phyloP scores from a whole-genome alignment of 1,140 invertebrate genomes.

The Oncopodura yosiiana region DNA sequence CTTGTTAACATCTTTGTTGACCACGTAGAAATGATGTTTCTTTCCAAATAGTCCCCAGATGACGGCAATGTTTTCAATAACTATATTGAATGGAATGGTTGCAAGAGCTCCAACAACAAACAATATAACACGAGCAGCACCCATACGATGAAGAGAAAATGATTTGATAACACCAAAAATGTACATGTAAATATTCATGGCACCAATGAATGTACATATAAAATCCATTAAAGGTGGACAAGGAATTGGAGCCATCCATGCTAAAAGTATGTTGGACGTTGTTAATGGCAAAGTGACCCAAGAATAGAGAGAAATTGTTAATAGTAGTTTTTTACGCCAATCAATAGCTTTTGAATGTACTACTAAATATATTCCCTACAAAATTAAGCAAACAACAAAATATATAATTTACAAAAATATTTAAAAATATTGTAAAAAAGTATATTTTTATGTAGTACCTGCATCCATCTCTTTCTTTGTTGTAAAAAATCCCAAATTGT shows the following conservation, averaged over 20 bases:
- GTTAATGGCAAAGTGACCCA: conserved; percentile 91
- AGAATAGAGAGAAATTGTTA: conserved; percentile 83
- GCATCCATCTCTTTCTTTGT: conserved; percentile 89
- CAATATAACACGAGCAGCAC: conserved; percentile 63
- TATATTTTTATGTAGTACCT: conserved; percentile 35
- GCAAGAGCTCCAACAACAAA: conserved; percentile 74
- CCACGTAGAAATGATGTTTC: conserved; percentile 91
- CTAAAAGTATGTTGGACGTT: conserved; percentile 76
- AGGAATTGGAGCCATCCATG: conserved; percentile 73
- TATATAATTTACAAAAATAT: too few species aligned
- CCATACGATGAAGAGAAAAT: conserved; percentile 78
- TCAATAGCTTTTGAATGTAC: conserved; percentile 83
- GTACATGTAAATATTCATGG: conserved; percentile 89
- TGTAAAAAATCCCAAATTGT: conserved; percentile 89
- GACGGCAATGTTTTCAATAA: conserved; percentile 88
- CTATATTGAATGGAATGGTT: conserved; percentile 80
- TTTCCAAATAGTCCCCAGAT: conserved; percentile 84
- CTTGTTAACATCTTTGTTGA: conserved; percentile 91
- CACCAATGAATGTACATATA: conserved; percentile 77
- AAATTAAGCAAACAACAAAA: conserved; percentile 5
- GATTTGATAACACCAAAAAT: conserved; percentile 92
- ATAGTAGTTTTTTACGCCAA: conserved; percentile 65
- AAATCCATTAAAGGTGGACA: conserved; percentile 73
- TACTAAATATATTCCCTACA: conserved; percentile 84
- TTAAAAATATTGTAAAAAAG: not conserved